phyloP scores from a whole-genome alignment of 64 coral and sea anemone genomes.

The Dendronephthya gigantea region DNA sequence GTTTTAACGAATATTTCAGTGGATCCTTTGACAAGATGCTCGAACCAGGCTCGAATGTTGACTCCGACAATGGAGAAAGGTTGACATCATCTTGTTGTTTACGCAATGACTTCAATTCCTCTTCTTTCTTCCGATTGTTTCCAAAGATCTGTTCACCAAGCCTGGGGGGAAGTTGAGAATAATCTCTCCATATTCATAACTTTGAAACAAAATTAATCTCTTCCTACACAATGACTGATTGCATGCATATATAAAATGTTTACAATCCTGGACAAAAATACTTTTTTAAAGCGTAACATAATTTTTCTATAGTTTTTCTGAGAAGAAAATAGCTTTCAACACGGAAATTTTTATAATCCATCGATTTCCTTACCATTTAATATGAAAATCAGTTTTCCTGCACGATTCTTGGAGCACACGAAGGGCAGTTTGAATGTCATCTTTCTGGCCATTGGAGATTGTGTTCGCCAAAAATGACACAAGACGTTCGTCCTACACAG shows the following conservation, averaged over 20 bases:
- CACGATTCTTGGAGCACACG: conserved; percentile 62
- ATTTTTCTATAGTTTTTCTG: too few relatives aligned
- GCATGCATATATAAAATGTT: too few relatives aligned
- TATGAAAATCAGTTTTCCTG: conserved; percentile 70
- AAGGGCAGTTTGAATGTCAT: conserved; percentile 62
- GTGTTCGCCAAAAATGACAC: conserved; percentile 69
- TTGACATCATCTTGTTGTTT: conserved; percentile 31
- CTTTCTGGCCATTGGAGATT: conserved; percentile 54
- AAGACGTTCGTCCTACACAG: conserved; percentile 82
- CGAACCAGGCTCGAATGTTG: neutral
- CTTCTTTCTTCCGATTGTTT: conserved; percentile 56
- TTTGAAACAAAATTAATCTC: neutral
- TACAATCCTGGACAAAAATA: too few relatives aligned
- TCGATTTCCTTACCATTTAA: conserved; percentile 50
- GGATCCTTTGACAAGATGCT: neutral
- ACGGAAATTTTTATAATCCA: neutral
- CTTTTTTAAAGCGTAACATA: neutral
- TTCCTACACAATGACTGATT: too few relatives aligned
- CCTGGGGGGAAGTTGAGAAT: conserved; percentile 21
- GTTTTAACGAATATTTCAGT: neutral
- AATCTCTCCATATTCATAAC: neutral
- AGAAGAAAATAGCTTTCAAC: neutral
- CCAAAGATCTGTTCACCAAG: conserved; percentile 69
- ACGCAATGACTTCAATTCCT: conserved; percentile 44
- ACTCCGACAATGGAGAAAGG: conserved; percentile 52